Percentiles rank a stretch among this genome's conserved stretches.
These are phyloP conservation scores for Graphium colonna DNA, from an alignment of 2,888 invertebrate genomes.

Conservation along the genomic window DNA sequence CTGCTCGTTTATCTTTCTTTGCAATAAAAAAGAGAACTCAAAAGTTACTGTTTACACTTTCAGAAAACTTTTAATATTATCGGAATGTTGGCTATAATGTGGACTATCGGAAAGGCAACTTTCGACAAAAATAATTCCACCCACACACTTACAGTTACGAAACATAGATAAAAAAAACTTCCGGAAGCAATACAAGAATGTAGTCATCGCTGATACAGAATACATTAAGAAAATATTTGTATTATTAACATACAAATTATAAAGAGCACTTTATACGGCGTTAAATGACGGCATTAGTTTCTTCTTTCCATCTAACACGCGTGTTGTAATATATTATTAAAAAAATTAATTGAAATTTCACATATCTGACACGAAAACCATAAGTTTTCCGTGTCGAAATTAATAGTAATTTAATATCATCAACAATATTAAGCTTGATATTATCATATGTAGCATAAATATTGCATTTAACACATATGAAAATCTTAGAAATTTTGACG, in stretches of 20 bases:
- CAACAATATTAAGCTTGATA: neutral
- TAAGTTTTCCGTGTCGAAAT: too few species aligned
- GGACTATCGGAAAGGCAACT: neutral
- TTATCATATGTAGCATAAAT: neutral
- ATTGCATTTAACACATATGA: neutral
- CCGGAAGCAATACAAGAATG: neutral
- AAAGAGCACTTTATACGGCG: neutral
- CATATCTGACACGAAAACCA: neutral
- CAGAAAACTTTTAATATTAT: too few species aligned
- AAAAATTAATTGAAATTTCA: neutral
- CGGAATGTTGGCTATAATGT: neutral
- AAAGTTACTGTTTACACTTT: too few species aligned
- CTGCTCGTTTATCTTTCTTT: too few species aligned
- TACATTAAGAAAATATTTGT: neutral
- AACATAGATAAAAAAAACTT: neutral
- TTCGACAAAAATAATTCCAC: neutral
- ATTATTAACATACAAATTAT: constrained; percentile 1
- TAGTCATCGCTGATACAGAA: neutral
- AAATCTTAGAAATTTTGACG: neutral
- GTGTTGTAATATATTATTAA: too few species aligned
- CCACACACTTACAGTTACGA: neutral
- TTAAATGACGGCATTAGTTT: neutral
- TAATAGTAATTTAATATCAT: neutral
- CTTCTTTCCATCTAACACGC: neutral
- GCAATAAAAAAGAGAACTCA: too few species aligned